phyloP scores from a whole-genome alignment of 2,113 vertebrate genomes.

The Phoxinus phoxinus region DNA sequence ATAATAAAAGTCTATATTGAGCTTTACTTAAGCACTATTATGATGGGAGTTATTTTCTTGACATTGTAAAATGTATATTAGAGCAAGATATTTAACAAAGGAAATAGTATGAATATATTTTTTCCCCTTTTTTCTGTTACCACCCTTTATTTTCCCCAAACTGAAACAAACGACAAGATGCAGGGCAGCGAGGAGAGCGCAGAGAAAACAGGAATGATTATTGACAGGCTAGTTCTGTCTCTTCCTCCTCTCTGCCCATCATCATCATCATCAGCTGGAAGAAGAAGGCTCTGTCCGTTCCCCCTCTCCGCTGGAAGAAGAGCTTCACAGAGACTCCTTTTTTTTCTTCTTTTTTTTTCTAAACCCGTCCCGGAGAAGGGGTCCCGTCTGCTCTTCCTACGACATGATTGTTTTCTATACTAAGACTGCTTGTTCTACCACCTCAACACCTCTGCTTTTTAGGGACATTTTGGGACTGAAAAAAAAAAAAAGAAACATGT shows the following conservation, averaged over 20 bases:
- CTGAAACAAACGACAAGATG: conserved; percentile 60
- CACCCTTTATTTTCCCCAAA: conserved; percentile 81
- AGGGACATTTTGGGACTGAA: conserved; percentile 73
- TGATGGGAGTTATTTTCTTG: conserved; percentile 94
- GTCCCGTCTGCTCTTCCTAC: conserved; percentile 62
- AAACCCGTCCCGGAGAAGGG: conserved; percentile 63
- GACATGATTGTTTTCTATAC: conserved; percentile 69
- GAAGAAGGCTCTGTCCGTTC: background rate
- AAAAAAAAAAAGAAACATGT: conserved; percentile 68
- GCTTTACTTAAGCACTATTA: conserved; percentile 92
- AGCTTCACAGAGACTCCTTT: conserved; percentile 29
- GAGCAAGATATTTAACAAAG: conserved; percentile 74
- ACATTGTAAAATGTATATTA: conserved; percentile 84
- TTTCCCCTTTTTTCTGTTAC: conserved; percentile 77
- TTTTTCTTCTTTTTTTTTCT: conserved; percentile 53
- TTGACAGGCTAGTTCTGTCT: conserved; percentile 75
- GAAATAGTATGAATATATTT: conserved; percentile 86
- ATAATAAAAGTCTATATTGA: conserved; percentile 97
- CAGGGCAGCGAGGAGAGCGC: conserved; percentile 55
- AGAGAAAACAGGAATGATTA: conserved; percentile 51
- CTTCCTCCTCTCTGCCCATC: conserved; percentile 69
- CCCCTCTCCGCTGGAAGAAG: conserved; percentile 18
- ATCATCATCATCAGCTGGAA: background rate
- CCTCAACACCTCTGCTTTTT: conserved; percentile 70
- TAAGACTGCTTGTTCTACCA: conserved; percentile 68